These are phyloP conservation scores for Drosophila infuscata DNA, from an alignment of 2,888 invertebrate species.

Conservation along the genomic window DNA sequence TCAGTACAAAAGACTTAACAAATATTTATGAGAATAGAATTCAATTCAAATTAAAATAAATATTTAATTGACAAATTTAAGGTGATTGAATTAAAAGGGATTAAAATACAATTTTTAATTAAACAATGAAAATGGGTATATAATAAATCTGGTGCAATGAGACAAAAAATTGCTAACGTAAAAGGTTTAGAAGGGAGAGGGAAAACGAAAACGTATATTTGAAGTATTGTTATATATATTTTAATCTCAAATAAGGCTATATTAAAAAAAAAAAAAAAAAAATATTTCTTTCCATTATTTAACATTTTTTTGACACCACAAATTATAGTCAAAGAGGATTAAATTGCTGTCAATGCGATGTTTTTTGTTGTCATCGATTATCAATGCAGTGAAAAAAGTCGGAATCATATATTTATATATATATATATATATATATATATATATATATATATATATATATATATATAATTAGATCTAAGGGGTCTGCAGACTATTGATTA, in stretches of 20 bases:
- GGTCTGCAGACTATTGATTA: constrained; percentile 30
- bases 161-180: too few species aligned
- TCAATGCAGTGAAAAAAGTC: background rate
- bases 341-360: background rate
- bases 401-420: too few species aligned
- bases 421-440: background rate
- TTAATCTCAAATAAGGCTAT: background rate
- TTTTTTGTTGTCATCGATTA: background rate
- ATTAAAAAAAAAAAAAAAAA: background rate
- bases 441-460: background rate
- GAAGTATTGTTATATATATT: too few species aligned
- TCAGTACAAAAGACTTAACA: background rate
- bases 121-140: too few species aligned
- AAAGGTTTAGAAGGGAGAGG: background rate
- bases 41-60: background rate
- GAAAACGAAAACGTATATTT: background rate
- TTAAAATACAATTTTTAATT: too few species aligned
- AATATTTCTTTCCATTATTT: background rate
- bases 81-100: too few species aligned
- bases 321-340: background rate
- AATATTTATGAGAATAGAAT: background rate
- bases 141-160: too few species aligned
- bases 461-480: constrained; percentile 1
- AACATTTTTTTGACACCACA: background rate
- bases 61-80: too few species aligned